Percentiles rank a stretch among this genome's conserved stretches.
Evolutionary conservation across 2,888 invertebrate species (phyloP).

Genomic region (Eilema depressum): DNA sequence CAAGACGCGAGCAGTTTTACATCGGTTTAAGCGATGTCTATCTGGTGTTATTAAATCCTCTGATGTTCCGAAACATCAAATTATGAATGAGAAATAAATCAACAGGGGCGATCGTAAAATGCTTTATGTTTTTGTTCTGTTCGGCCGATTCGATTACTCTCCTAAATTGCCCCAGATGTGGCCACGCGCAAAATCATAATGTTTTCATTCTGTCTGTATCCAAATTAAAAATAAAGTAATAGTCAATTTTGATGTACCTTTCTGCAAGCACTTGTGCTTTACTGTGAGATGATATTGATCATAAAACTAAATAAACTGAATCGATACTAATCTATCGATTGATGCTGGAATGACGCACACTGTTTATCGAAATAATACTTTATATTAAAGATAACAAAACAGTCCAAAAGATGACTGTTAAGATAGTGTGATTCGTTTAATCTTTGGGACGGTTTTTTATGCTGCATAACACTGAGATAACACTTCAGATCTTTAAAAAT

Average conservation of each 20-base stretch:
- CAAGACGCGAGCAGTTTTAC: slow-evolving; percentile 83
- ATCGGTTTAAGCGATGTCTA: slow-evolving; percentile 83
- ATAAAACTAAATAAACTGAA: slow-evolving; percentile 48
- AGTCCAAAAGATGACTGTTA: background rate
- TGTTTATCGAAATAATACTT: slow-evolving; percentile 21
- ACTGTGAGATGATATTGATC: slow-evolving; percentile 45
- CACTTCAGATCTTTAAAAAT: background rate
- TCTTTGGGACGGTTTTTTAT: background rate
- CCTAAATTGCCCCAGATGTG: slow-evolving; percentile 80
- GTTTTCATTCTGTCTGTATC: slow-evolving; percentile 60
- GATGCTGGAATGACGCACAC: slow-evolving; percentile 42
- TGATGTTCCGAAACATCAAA: slow-evolving; percentile 85
- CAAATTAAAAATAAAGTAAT: slow-evolving; percentile 63
- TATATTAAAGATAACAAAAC: slow-evolving; percentile 12
- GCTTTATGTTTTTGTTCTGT: slow-evolving; percentile 85
- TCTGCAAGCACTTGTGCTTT: slow-evolving; percentile 53
- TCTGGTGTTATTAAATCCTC: slow-evolving; percentile 84
- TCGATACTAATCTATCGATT: slow-evolving; percentile 42
- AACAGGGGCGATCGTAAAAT: slow-evolving; percentile 82
- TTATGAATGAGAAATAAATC: slow-evolving; percentile 86
- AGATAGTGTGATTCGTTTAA: background rate
- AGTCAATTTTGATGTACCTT: slow-evolving; percentile 53
- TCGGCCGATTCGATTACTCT: slow-evolving; percentile 74
- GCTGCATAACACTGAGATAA: slow-evolving; percentile 5
- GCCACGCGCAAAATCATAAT: slow-evolving; percentile 71